Conservation (phyloP, 2,888 invertebrate species). For the Thymelicus acteon region DNA sequence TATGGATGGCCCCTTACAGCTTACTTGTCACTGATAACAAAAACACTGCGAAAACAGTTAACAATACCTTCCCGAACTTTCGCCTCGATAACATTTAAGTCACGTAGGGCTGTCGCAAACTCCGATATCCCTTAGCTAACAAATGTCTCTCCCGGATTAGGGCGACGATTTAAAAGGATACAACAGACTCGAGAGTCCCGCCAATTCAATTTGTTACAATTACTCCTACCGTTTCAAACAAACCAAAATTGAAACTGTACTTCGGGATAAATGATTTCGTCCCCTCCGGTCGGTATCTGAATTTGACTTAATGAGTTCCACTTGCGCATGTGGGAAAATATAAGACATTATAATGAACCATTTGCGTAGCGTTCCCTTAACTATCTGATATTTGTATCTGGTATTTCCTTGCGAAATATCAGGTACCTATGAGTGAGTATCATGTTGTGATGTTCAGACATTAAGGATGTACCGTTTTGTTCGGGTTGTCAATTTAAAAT, state of each 20-base stretch:
- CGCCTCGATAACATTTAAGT: constrained; percentile 53
- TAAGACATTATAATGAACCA: constrained; percentile 35
- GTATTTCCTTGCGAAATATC: constrained; percentile 21
- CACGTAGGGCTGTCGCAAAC: constrained; percentile 62
- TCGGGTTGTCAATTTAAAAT: not conserved
- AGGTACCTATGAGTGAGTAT: constrained; percentile 20
- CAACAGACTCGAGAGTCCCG: constrained; percentile 62
- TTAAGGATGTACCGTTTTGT: constrained; percentile 15
- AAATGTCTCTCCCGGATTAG: constrained; percentile 67
- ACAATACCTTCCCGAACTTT: constrained; percentile 15
- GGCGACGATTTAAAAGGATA: constrained; percentile 73
- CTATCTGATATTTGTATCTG: constrained; percentile 30
- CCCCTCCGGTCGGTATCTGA: constrained; percentile 29
- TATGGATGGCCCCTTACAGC: no score
- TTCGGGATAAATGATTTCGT: constrained; percentile 34
- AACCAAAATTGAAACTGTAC: constrained; percentile 42
- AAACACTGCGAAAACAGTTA: constrained; percentile 14
- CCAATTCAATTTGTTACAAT: constrained; percentile 73
- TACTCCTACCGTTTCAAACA: constrained; percentile 59
- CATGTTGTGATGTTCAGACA: constrained; percentile 33
- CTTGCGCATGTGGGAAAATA: constrained; percentile 38
- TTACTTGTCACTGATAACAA: not conserved
- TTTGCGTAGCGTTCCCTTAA: constrained; percentile 30
- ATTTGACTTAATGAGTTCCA: constrained; percentile 36
- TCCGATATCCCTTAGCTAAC: constrained; percentile 76